phyloP scores from a whole-genome alignment of 2,113 vertebrate species.

The Macquaria ambigua region DNA sequence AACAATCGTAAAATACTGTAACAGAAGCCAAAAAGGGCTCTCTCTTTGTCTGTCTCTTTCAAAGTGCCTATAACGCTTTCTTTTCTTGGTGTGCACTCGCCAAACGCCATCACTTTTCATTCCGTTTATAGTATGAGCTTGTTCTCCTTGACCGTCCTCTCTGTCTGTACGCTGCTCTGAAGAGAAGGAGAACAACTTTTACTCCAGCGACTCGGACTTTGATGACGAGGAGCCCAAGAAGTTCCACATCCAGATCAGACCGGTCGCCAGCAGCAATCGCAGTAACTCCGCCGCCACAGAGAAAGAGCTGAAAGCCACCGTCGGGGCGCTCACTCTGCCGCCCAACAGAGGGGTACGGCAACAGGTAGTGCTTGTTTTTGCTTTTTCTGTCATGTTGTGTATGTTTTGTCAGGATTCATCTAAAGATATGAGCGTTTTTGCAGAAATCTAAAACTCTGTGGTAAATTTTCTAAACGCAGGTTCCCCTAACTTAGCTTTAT shows the following conservation, averaged over 20 bases:
- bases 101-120: background rate
- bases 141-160: constrained; percentile 85
- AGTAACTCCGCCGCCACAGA: constrained; percentile 83
- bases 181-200: constrained; percentile 85
- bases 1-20: background rate
- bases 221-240: constrained; percentile 95
- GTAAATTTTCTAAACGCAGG: background rate
- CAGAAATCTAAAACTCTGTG: background rate
- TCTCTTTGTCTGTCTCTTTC: background rate
- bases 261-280: constrained; percentile 78
- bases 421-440: background rate
- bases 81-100: background rate
- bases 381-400: background rate
- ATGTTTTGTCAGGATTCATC: background rate
- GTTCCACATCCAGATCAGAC: constrained; percentile 93
- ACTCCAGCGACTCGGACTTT: constrained; percentile 95
- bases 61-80: background rate
- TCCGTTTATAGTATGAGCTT: background rate
- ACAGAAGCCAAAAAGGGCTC: background rate
- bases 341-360: constrained; percentile 84
- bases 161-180: constrained; percentile 78
- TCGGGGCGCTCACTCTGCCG: constrained; percentile 90
- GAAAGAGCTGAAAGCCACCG: constrained; percentile 92
- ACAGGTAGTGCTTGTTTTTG: constrained; percentile 23
- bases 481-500: background rate